These are phyloP conservation scores for Festucalex cinctus DNA, from an alignment of 2,113 vertebrate species.

Conservation along the genomic window DNA sequence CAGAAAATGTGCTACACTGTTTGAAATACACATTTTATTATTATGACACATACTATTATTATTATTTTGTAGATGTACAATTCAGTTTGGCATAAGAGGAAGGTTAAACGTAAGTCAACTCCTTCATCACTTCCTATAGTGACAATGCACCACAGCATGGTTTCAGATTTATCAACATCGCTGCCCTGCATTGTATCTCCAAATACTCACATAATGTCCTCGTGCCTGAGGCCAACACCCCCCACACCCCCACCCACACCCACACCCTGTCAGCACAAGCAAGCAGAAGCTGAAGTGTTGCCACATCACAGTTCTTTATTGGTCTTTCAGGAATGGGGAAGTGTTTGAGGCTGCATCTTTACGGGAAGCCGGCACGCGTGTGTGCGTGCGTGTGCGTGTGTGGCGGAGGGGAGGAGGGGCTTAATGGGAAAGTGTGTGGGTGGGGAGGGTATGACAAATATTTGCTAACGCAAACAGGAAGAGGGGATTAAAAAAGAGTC, in stretches of 20 bases:
- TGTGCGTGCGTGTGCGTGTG: neutral
- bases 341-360: conserved; percentile 61
- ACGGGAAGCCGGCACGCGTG: conserved; percentile 52
- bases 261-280: conserved; percentile 8
- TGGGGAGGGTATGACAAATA: conserved; percentile 57
- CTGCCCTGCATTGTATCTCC: conserved; percentile 1
- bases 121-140: neutral
- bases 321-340: conserved; percentile 69
- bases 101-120: conserved; percentile 6
- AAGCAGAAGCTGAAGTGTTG: conserved; percentile 51
- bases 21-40: too few relatives aligned
- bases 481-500: conserved; percentile 28
- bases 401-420: conserved; percentile 38
- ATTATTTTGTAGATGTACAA: neutral
- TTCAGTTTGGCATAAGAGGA: too few relatives aligned
- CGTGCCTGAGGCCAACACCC: neutral
- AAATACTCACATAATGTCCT: neutral
- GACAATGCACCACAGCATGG: neutral
- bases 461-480: conserved; percentile 54
- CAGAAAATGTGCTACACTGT: too few relatives aligned
- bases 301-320: conserved; percentile 63
- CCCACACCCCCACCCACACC: neutral
- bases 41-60: too few relatives aligned
- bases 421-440: conserved; percentile 51
- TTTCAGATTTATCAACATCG: neutral